These are phyloP conservation scores for Labeo rohita DNA, from an alignment of 2,113 vertebrate genomes.

Conservation along the genomic window DNA sequence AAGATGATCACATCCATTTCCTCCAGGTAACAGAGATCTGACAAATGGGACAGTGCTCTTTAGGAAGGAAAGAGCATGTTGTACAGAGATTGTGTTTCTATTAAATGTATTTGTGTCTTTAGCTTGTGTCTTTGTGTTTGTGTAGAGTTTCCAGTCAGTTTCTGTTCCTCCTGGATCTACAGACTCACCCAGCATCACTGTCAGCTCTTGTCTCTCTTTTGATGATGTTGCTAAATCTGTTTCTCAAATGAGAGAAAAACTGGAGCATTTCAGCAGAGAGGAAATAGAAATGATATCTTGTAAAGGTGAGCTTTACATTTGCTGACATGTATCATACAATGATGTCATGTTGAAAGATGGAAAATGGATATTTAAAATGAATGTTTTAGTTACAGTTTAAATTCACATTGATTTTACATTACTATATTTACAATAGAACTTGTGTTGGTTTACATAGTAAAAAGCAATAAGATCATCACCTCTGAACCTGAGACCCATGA, in stretches of 20 bases:
- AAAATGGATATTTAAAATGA: neutral
- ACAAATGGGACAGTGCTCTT: neutral
- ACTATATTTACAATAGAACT: neutral
- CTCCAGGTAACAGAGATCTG: constrained; percentile 19
- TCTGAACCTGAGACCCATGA: constrained; percentile 45
- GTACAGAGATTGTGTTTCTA: neutral
- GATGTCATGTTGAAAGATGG: neutral
- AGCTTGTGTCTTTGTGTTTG: neutral
- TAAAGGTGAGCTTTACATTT: constrained; percentile 29
- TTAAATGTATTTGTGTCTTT: neutral
- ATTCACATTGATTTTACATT: neutral
- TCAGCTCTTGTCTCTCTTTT: neutral
- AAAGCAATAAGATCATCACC: neutral
- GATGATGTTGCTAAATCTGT: constrained; percentile 23
- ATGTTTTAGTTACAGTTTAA: neutral
- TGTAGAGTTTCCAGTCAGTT: neutral
- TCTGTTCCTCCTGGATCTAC: neutral
- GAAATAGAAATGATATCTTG: constrained; percentile 18
- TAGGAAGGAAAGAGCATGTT: neutral
- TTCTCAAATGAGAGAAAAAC: constrained; percentile 43
- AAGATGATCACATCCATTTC: neutral
- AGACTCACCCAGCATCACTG: neutral
- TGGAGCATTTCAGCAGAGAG: constrained; percentile 40
- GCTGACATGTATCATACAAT: neutral
- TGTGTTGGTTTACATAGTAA: neutral